Evolutionary conservation across 1,140 invertebrate genomes (phyloP), one percentile per base, ranked within the genome.

Genomic region (Coelopa frigida): DNA sequence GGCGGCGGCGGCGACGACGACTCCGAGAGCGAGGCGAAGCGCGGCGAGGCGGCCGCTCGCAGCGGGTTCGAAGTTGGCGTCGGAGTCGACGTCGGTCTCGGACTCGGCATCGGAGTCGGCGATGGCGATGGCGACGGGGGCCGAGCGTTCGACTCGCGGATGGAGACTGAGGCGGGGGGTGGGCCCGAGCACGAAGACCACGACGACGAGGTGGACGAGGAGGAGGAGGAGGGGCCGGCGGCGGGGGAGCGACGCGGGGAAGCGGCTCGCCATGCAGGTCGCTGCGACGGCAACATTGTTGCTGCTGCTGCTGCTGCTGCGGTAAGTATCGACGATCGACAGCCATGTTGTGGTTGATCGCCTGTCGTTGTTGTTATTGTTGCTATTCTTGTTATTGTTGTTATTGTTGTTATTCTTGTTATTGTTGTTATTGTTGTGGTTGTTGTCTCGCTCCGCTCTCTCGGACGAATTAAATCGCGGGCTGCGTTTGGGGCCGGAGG

Each of bases 241-340:
- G 40, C 40, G 40, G 24, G 2, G 40, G 20, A 26, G 20, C 40
- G 24, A 8, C 40, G 17, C 17, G 23, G n/a, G 40, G 12, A 3
- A 42, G 32, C 18, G 40, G 24, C 46, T 33, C 46, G 46, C 17
- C 22, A 42, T 17, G 38, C 35, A 12, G n/a, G 41, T 22, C n/a
- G 48, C 33, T 17, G 46, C 32, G 21, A 39, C 40, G 20, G 55
- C 44, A 26, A 49, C 41, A 11, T 50, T 27, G 50, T 54, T 35
- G 40, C 43, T 12, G 41, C 45, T 10, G 10, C 41, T 20, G 23
- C 50, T 38, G 55, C 21, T 27, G 27, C 40, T 31, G 24, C 38
- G 36, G 49, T 50, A 31, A 44, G 58, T 48, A 46, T 62, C 47
- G 61, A 58, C 33, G 26, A 35, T 36, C 33, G 23, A 53, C 61